Conservation (phyloP, 2,113 vertebrate genomes). For the Oceanodroma tethys region DNA sequence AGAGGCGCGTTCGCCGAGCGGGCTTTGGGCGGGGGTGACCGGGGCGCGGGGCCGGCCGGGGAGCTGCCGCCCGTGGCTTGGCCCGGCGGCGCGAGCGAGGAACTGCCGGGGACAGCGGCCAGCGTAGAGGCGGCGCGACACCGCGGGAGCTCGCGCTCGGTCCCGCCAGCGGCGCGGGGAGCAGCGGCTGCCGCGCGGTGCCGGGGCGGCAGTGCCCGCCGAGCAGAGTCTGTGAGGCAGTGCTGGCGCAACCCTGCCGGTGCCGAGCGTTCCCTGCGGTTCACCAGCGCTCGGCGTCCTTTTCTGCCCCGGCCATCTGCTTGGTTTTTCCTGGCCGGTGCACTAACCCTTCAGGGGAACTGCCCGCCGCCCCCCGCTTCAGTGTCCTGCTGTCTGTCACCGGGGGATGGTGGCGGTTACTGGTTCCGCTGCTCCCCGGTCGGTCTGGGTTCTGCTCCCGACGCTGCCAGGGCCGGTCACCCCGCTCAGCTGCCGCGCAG, state of each 20-base stretch:
- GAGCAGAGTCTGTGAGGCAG: background rate
- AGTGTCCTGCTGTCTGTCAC: background rate
- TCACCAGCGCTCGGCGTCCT: background rate
- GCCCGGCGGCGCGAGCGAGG: background rate
- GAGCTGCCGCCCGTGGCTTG: background rate
- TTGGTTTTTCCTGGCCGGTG: background rate
- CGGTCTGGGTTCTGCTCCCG: no score
- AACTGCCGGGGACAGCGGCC: background rate
- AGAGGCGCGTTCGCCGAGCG: background rate
- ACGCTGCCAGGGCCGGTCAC: no score
- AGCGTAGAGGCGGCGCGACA: background rate
- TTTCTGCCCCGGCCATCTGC: fast-evolving
- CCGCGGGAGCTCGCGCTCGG: background rate
- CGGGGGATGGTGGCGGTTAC: background rate
- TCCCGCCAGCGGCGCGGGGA: background rate
- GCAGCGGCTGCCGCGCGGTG: background rate
- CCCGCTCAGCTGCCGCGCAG: background rate
- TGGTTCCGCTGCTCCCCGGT: background rate
- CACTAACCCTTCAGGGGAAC: fast-evolving
- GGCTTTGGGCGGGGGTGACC: background rate
- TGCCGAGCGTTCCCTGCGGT: no score
- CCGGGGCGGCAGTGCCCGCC: background rate
- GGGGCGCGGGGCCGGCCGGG: background rate
- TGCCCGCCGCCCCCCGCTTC: background rate
- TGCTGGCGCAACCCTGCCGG: background rate